phyloP scores from a whole-genome alignment of 2,113 vertebrate species.

The Rhadina sibilatrix region DNA sequence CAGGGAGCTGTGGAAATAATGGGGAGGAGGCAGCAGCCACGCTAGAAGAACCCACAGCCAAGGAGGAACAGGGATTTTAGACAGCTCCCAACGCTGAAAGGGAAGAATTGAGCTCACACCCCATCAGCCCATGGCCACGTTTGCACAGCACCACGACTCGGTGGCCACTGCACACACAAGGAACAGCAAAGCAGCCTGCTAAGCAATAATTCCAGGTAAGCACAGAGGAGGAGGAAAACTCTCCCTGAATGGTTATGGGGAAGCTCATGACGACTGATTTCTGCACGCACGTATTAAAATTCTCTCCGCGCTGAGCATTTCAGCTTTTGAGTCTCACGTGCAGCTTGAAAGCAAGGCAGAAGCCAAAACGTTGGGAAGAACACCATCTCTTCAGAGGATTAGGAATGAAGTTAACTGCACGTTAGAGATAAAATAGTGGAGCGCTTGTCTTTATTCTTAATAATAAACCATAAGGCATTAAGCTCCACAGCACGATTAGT shows the following conservation, averaged over 20 bases:
- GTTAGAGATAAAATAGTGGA: constrained; percentile 55
- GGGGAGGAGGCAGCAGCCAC: background rate
- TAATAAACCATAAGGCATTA: constrained; percentile 38
- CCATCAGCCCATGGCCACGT: background rate
- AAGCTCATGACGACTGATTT: constrained; percentile 9
- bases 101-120: background rate
- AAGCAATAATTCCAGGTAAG: background rate
- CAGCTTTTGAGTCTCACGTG: background rate
- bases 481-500: constrained; percentile 34
- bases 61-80: background rate
- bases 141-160: background rate
- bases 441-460: constrained; percentile 47
- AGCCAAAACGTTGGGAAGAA: background rate
- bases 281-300: background rate
- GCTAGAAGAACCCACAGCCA: background rate
- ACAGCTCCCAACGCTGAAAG: background rate
- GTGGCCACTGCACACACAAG: background rate
- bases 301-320: background rate
- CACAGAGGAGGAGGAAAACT: background rate
- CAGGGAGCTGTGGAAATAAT: background rate
- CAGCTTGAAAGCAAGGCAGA: constrained; percentile 24
- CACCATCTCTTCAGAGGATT: constrained; percentile 51
- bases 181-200: background rate
- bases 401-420: constrained; percentile 64
- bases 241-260: background rate